Evolutionary conservation across 2,888 invertebrate genomes (phyloP), one percentile per base, ranked within the genome.

Genomic region (Pollenia amentaria): DNA sequence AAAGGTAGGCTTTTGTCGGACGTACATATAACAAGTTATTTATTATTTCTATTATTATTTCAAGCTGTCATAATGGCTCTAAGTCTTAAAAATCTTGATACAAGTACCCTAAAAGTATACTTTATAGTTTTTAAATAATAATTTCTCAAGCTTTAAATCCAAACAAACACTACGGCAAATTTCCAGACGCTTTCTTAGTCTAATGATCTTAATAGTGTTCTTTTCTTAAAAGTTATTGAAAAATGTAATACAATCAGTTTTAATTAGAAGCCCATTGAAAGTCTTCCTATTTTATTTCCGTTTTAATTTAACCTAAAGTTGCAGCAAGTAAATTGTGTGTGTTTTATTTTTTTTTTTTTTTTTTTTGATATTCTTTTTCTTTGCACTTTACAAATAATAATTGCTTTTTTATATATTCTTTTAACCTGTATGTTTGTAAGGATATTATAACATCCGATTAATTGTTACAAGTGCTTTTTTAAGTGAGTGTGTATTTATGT

Each of bases 391-490:
- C 65, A 29, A 46, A 46, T 51, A 29, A 53, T 53, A 57, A 1
- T 53, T 51, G 38, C 10, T 51, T 70, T 60, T 55, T 60, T 57
- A 18, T 60, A n/a, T 46, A 67, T 46, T 11, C 7, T 64, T 8
- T 21, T 73, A 62, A 18, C 3, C 18, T 44, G 29, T 18, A 53
- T 6, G n/a, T 67, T 78, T 73, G 46, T 29, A 62, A 29, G 42
- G 51, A 55, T 62, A 42, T 73, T 55, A 81, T 60, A 69, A 84
- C 73, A 84, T 87, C 67, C 77, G 77, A 80, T 84, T 87, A 87
- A 87, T 87, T 87, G 80, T 57, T 77, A 72, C 80, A 87, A 87
- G 84, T 84, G 76, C 62, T 64, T 64, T 65, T 69, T 38, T 3
- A 77, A 67, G 69, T 83, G 57, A 29, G 29, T 29, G 29, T 29